phyloP scores from a whole-genome alignment of 2,888 invertebrate species.

The Tromatobia lineatoria region DNA sequence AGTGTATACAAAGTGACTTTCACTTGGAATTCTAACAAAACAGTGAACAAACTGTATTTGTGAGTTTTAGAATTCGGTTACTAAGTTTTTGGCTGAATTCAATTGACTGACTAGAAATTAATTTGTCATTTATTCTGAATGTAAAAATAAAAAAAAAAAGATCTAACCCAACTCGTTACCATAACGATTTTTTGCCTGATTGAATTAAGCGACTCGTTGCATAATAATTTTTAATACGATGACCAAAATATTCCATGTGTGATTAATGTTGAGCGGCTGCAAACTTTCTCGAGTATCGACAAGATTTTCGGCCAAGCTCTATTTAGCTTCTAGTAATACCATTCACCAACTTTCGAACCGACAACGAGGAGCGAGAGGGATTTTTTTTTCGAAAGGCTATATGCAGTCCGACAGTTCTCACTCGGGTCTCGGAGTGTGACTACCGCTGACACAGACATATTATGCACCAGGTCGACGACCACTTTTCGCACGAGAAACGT shows the following conservation, averaged over 20 bases:
- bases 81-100: background rate
- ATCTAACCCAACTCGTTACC: background rate
- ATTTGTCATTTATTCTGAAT: background rate
- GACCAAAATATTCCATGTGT: slow-evolving; percentile 20
- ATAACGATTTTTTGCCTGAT: background rate
- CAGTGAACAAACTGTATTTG: background rate
- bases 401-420: slow-evolving; percentile 24
- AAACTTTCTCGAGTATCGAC: slow-evolving; percentile 52
- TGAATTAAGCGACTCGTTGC: slow-evolving; percentile 22
- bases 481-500: slow-evolving; percentile 57
- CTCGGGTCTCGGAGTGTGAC: slow-evolving; percentile 18
- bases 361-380: slow-evolving; percentile 29
- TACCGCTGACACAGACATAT: slow-evolving; percentile 16
- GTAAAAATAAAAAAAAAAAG: background rate
- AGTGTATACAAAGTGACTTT: background rate
- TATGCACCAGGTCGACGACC: slow-evolving; percentile 54
- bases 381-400: slow-evolving; percentile 23
- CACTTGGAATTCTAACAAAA: background rate
- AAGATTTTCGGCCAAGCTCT: slow-evolving; percentile 62
- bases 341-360: slow-evolving; percentile 63
- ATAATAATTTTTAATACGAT: slow-evolving; percentile 26
- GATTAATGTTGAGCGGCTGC: slow-evolving; percentile 3
- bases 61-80: background rate
- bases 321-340: slow-evolving; percentile 50
- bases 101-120: background rate